Base-by-base conservation (phyloP, 2,888 invertebrate genomes). In the Cheilosia scutellata region DNA sequence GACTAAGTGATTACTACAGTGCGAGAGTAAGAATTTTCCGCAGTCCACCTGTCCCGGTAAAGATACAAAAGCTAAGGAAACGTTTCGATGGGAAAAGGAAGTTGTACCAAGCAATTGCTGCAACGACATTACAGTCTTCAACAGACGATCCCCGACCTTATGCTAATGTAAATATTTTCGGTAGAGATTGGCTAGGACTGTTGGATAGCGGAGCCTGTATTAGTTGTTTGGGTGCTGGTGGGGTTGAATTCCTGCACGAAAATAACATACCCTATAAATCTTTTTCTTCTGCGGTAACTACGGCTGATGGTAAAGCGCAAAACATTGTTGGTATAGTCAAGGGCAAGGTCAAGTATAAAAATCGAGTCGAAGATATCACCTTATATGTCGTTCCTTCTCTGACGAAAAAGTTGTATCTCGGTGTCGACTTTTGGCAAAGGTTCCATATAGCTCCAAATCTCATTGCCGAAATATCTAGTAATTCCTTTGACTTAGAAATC, bases 81-180 rank as follows among this genome's bases (percentile, higher is more conserved):
- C 40, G 55, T n/a, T 68, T 68, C 37, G 44, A 5, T 16, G 31
- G 4, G 31, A 68, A 55, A 29, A 55, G n/a, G 20, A 25, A 33
- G 37, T 44, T 44, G 29, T 55, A 70, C 33, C 31, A 40, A 40
- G 55, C 68, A 25, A 42, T 70, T 44, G 68, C 57, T 16, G 11
- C 44, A 29, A 57, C 68, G 31, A 47, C 29, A 6, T 44, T 70
- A 20, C 27, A 20, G 33, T 13, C 16, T 37, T 57, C 33, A n/a
- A 6, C 53, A 9, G n/a, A 55, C 11, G 51, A 53, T 53, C 51
- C 51, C 0, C 25, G 51, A 5, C 68, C 68, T 1, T 68, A 42
- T 7, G 53, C 1, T 9, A 29, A 16, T 0, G 68, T 68, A 31
- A 37, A 42, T 33, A 13, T 40, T 2, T n/a, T 51, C 27, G 40